phyloP scores from a whole-genome alignment of 2,797 vertebrate genomes.

The Leptatherina wallacei region DNA sequence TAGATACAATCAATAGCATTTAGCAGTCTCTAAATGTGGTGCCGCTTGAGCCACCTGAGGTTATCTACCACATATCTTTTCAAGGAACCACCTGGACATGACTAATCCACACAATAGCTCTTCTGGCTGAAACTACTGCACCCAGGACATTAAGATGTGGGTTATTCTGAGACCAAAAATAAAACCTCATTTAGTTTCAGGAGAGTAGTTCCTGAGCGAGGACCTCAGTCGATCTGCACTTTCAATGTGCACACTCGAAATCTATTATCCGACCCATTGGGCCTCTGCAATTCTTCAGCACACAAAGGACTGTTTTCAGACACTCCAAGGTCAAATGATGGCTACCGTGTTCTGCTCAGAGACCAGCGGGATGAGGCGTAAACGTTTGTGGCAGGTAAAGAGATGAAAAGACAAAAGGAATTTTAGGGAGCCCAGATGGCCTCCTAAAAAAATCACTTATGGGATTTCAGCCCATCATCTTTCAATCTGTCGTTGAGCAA shows the following conservation, averaged over 20 bases:
- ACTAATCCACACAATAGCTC: constrained; percentile 46
- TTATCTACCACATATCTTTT: constrained; percentile 31
- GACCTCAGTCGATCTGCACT: constrained; percentile 46
- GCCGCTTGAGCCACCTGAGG: constrained; percentile 38
- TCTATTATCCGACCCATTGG: constrained; percentile 43
- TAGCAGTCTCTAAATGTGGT: constrained; percentile 26
- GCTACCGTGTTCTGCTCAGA: constrained; percentile 29
- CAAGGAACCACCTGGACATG: constrained; percentile 43
- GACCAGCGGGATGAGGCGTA: constrained; percentile 24
- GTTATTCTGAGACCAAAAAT: constrained; percentile 52
- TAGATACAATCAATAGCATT: constrained; percentile 65
- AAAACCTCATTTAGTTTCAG: constrained; percentile 57
- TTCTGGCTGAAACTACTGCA: constrained; percentile 20
- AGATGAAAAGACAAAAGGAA: constrained; percentile 22
- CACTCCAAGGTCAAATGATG: constrained; percentile 51
- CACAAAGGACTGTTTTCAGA: constrained; percentile 47
- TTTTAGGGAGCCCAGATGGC: constrained; percentile 34
- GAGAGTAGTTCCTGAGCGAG: constrained; percentile 17
- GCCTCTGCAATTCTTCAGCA: constrained; percentile 52
- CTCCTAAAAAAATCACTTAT: constrained; percentile 32
- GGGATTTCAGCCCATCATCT: constrained; percentile 41
- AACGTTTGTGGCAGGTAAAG: constrained; percentile 30
- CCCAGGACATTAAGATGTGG: constrained; percentile 44
- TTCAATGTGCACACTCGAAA: constrained; percentile 41
- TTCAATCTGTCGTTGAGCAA: constrained; percentile 23